A percentile compares a stretch with the other conserved stretches of the same genome.
phyloP scores from a whole-genome alignment of 2,888 invertebrate species.

The Bugula neritina region DNA sequence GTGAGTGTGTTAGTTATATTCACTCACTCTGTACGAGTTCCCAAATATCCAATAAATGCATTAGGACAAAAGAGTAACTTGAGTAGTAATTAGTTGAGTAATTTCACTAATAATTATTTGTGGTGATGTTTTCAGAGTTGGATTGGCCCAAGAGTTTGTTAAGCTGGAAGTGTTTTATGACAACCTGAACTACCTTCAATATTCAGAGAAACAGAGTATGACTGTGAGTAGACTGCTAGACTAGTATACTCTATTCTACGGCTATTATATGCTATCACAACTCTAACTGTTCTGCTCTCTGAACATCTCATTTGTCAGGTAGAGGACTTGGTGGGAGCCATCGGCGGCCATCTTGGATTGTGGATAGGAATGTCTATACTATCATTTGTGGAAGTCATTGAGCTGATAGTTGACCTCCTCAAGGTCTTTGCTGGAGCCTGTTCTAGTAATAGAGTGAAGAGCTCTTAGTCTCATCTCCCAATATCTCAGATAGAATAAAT shows the following conservation, averaged over 20 bases:
- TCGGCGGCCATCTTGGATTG: constrained; percentile 25
- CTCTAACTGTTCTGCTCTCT: too few species aligned
- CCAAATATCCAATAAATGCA: too few species aligned
- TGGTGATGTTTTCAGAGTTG: constrained; percentile 6
- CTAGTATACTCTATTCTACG: background rate
- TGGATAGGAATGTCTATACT: constrained; percentile 21
- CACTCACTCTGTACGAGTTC: too few species aligned
- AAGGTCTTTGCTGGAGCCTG: background rate
- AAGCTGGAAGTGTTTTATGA: constrained; percentile 9
- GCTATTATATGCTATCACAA: background rate
- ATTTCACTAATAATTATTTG: too few species aligned
- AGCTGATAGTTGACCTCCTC: background rate
- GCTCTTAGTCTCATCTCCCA: too few species aligned
- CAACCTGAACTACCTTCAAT: background rate
- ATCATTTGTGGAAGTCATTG: constrained; percentile 18
- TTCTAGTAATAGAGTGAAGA: background rate
- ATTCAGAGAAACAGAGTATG: background rate
- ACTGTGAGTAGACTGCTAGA: constrained; percentile 4
- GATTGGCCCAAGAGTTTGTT: constrained; percentile 3
- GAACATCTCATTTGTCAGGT: constrained; percentile 17
- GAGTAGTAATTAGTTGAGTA: too few species aligned
- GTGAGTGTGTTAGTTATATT: too few species aligned
- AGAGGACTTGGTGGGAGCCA: constrained; percentile 9
- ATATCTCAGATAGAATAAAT: too few species aligned
- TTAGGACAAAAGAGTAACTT: too few species aligned